Evolutionary conservation across 2,888 invertebrate genomes (phyloP), one percentile per base, ranked within the genome.

Genomic region (Lucinisca nassula): DNA sequence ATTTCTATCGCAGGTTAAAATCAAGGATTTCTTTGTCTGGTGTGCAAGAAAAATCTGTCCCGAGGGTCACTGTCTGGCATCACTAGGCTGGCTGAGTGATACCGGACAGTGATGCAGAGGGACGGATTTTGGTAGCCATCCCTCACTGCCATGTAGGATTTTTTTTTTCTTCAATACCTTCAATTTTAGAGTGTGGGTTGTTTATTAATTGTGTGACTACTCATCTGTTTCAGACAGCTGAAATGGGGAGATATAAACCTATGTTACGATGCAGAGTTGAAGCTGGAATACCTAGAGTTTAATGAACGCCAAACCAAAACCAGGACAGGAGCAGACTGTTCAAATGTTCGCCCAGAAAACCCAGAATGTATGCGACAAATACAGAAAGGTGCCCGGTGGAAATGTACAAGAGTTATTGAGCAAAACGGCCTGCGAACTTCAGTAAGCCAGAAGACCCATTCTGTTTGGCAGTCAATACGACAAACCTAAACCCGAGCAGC

Each of bases 271-370:
- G 6, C 30, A 30, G 61, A 61, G 8, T 30, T 61, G 1, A 21
- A 61, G 4, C 27, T 24, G 4, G 21, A 30, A 30, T 61, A 61
- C 30, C 61, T 61, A 6, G 74, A 74, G 24, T 74, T 24, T 27
- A 74, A 74, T 45, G 45, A 74, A 45, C 1, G 74, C 0, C 74
- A 74, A 27, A 74, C 74, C 6, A 74, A 74, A 30, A 74, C 74
- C 8, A 1, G 74, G 1, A 74, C 74, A n/a, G 74, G 74, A 24
- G 27, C 27, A 17, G 55, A 55, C 30, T 27, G 6, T 12, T 12
- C 4, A 6, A 61, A 61, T 30, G 21, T 61, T 8, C 4, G 61
- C 10, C 61, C 61, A 30, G 61, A 61, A 61, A 61, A 17, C 61
- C 61, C 4, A 61, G 61, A 17, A 61, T 61, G 61, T 61, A 61